Evolutionary conservation across 2,797 vertebrate species (phyloP).

Genomic region (Chrosomus eos): DNA sequence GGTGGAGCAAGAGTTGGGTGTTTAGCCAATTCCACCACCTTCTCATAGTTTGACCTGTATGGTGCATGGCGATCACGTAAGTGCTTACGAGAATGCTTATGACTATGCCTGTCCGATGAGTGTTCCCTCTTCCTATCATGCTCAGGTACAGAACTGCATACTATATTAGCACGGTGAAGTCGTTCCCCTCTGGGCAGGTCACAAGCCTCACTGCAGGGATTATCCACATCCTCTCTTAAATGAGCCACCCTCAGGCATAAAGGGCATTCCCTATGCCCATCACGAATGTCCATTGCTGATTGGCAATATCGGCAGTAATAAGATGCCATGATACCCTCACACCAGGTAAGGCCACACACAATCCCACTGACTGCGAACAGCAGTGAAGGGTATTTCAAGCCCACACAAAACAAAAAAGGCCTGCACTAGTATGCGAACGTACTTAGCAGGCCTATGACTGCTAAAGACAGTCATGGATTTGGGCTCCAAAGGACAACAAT

Average conservation of each 20-base stretch:
- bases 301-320: neutral
- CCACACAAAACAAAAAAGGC: neutral
- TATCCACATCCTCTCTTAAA: too few relatives aligned
- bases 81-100: too few relatives aligned
- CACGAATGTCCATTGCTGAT: neutral
- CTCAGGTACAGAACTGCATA: too few relatives aligned
- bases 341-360: neutral
- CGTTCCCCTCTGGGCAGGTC: too few relatives aligned
- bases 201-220: too few relatives aligned
- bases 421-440: neutral
- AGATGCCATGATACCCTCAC: neutral
- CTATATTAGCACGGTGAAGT: too few relatives aligned
- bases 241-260: too few relatives aligned
- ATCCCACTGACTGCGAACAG: neutral
- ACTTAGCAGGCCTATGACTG: neutral
- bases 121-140: too few relatives aligned
- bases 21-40: neutral
- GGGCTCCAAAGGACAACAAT: neutral
- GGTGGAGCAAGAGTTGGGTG: neutral
- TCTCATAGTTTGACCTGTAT: neutral
- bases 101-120: too few relatives aligned
- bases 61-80: neutral
- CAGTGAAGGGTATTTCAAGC: neutral
- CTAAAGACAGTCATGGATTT: neutral
- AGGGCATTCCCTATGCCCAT: neutral